Base-by-base conservation (phyloP, 1,140 invertebrate species). In the Trachelipus rathkii region DNA sequence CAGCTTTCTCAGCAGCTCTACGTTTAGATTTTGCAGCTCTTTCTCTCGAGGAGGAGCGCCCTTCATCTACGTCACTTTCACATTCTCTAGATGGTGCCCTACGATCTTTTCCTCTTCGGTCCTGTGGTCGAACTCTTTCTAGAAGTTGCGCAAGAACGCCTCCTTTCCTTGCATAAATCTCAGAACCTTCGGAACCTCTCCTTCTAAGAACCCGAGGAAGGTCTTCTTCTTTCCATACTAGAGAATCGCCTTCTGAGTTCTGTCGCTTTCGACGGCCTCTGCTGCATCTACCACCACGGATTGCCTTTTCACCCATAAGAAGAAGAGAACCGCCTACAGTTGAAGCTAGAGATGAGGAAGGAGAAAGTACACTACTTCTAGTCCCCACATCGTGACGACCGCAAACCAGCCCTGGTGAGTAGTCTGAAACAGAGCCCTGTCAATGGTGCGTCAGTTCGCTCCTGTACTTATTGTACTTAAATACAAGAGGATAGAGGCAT, bases 401-500 rank as follows among this genome's bases (percentile, higher is more conserved):
- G 75, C 73, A 81, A 75, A 69, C 80, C 80, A 73, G 80, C 78
- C 77, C 75, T 77, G 80, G 77, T 75, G 80, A 81, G 80, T 77
- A 81, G 73, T 76, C 80, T 81, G 80, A 78, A 81, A 81, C 80
- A 81, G 74, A 81, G 77, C 72, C 80, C 80, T 81, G 77, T 77
- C 76, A 78, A 77, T 81, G 71, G 75, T 74, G 77, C 76, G 80
- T 81, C 79, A 81, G 79, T 78, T 60, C 50, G 50, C 50, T 19
- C 50, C 50, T 60, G 50, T 60, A 15, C 50, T 13, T 60, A 13
- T 60, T 33, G 33, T 33, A 3, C 2, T 33, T 33, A 33, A 33
- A 33, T 33, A 33, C 33, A 33, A 33, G 33, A 33, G 33, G 33
- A 33, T 33, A 33, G 33, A 33, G 33, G 33, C 33, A 33, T 33